Evolutionary conservation across 2,888 invertebrate genomes (phyloP), one percentile per base, ranked within the genome.

Genomic region (Lasius platythorax): DNA sequence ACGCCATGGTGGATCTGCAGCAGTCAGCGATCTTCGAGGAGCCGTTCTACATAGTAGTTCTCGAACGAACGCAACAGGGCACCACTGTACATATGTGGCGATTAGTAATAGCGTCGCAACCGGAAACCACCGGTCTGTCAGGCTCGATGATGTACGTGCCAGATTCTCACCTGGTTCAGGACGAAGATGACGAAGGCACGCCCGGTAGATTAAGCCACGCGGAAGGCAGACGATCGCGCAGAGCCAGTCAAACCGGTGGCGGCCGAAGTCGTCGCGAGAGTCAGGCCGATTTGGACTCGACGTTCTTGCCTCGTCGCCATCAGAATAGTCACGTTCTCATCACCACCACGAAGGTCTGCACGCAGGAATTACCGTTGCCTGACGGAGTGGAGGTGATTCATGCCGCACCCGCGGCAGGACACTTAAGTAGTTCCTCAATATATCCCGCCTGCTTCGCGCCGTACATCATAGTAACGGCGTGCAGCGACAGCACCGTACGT

Each of bases 401-500:
- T 95, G 99, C 99, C 0, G 97, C 98, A 0, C 98, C 99, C 0
- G 98, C 99, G 0, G 99, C 99, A 0, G 99, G 99, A 0, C 99
- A 99, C 95, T 96, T 99, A 64, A 99, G 99, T 94, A 99, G 99
- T 0, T 99, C 99, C 0, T 99, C 99, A 37, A 99, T 99, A 92
- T 99, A 99, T 95, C 99, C 99, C 5, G 99, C 99, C n/a, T 99
- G 99, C 95, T 97, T 99, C 93, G 99, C 99, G 0, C 99, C 99
- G 0, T 99, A 99, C 94, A 98, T 99, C 85, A 96, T 99, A 85
- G 98, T 98, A 0, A 99, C 99, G 0, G 99, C 99, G 0, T 99
- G 99, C 94, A 98, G 98, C 15, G 99, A 99, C 94, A 98, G 99
- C 87, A 97, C 98, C 0, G 96, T 98, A 56, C 96, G 98, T 84